A percentile compares a stretch with the other conserved stretches of the same genome.
phyloP scores from a whole-genome alignment of 2,888 invertebrate genomes.

The Furcula furcula region DNA sequence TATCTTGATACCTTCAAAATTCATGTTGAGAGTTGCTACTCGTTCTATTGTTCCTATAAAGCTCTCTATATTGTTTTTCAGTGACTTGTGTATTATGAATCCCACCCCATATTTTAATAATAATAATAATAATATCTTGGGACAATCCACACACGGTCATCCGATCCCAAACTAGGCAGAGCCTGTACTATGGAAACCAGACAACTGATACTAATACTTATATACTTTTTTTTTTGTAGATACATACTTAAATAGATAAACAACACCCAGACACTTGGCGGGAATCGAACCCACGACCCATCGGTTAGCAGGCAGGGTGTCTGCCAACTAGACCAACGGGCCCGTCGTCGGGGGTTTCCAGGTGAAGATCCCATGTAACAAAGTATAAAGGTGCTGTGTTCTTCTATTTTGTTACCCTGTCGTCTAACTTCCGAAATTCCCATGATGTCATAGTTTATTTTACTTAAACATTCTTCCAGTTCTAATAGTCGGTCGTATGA shows the following conservation, averaged over 20 bases:
- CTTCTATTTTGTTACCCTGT: slow-evolving; percentile 10
- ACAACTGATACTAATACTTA: too few species aligned
- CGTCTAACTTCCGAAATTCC: slow-evolving; percentile 12
- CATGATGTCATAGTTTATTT: slow-evolving; percentile 14
- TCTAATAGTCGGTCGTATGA: slow-evolving; percentile 8
- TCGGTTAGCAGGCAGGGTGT: too few species aligned
- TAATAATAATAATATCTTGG: too few species aligned
- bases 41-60: slow-evolving; percentile 11
- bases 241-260: too few species aligned
- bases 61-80: slow-evolving; percentile 10
- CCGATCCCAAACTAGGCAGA: too few species aligned
- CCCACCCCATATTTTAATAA: slow-evolving; percentile 14
- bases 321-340: too few species aligned
- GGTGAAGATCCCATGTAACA: slow-evolving; percentile 9
- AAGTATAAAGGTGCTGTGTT: slow-evolving; percentile 9
- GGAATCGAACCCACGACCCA: too few species aligned
- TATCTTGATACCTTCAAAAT: not conserved
- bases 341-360: too few species aligned
- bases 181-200: too few species aligned
- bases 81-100: slow-evolving; percentile 11
- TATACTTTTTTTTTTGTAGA: too few species aligned
- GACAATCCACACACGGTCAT: too few species aligned
- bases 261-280: too few species aligned
- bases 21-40: slow-evolving; percentile 10
- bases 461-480: slow-evolving; percentile 6